Conservation (phyloP, 1,140 invertebrate genomes). For the Galendromus occidentalis region DNA sequence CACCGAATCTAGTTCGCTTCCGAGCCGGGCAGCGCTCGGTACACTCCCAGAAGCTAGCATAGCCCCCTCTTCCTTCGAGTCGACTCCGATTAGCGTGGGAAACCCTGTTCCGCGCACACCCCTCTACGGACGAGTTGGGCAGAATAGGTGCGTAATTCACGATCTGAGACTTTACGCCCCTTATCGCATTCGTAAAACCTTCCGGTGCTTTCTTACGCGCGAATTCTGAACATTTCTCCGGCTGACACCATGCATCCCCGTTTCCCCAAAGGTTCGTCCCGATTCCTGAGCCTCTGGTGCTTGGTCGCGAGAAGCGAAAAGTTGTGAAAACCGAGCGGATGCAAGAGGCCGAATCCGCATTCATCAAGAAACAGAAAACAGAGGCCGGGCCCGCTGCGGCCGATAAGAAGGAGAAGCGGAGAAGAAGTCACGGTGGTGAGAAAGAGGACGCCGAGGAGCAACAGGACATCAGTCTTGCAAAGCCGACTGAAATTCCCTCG, state of each 20-base stretch:
- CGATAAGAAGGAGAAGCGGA: background rate
- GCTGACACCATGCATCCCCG: background rate
- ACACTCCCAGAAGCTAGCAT: no score
- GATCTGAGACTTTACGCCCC: background rate
- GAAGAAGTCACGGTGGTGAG: background rate
- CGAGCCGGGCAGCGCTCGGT: no score
- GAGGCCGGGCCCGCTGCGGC: background rate
- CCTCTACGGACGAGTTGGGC: background rate
- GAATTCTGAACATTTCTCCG: no score
- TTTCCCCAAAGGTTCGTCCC: background rate
- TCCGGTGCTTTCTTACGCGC: no score
- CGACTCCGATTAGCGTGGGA: no score
- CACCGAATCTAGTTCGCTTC: no score
- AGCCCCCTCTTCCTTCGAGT: no score
- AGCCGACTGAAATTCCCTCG: background rate
- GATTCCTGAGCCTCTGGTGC: background rate
- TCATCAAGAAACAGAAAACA: background rate
- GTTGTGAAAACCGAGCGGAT: background rate
- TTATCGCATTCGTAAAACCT: no score
- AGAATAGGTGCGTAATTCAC: background rate
- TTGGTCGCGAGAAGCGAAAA: constrained; percentile 9
- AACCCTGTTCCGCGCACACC: background rate
- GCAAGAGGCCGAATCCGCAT: background rate
- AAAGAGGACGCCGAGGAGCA: background rate
- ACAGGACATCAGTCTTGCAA: background rate